Evolutionary conservation across 2,113 vertebrate species (phyloP), one percentile per base, ranked within the genome.

Genomic region (Phaethornis superciliosus): DNA sequence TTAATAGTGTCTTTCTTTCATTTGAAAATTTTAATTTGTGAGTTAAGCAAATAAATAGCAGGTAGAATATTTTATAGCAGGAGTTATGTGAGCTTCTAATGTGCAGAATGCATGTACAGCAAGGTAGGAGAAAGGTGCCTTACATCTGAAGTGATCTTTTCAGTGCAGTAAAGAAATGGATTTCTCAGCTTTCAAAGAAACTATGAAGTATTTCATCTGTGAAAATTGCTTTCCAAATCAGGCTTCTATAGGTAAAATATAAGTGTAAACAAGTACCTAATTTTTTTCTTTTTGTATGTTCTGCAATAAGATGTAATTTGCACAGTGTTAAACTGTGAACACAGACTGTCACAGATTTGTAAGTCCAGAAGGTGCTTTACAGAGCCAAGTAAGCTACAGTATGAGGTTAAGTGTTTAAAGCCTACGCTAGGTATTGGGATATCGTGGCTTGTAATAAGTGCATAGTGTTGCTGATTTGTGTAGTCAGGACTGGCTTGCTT

Each of bases 381-480:
- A 28, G 30, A 77, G 52, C 35, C 13, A 23, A 26, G 32, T 27
- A 54, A 32, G 42, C 9, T 30, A 6, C 28, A 23, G 7, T 5
- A 17, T 3, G 3, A 6, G 15, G 49, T 80, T 1, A 26, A 7
- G 28, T 8, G 17, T 28, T 59, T 7, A 5, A 35, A 60, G 35
- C 20, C 15, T 14, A 0, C 6, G 3, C n/a, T 24, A 18, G 56
- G 32, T 18, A 33, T 27, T 62, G 63, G 67, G n/a, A 3, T 64
- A 24, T 7, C 8, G 0, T 8, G 67, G 19, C 32, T 64, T 47
- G 58, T 7, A 28, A 6, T 21, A 40, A 11, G 4, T 28, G 21
- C 27, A 2, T 4, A 19, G 6, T 14, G 1, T 30, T n/a, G 28
- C 35, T 54, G 19, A 4, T 52, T 42, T 60, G 7, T 6, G 0